These are phyloP conservation scores for Cromileptes altivelis DNA, from an alignment of 2,113 vertebrate genomes.

Conservation along the genomic window DNA sequence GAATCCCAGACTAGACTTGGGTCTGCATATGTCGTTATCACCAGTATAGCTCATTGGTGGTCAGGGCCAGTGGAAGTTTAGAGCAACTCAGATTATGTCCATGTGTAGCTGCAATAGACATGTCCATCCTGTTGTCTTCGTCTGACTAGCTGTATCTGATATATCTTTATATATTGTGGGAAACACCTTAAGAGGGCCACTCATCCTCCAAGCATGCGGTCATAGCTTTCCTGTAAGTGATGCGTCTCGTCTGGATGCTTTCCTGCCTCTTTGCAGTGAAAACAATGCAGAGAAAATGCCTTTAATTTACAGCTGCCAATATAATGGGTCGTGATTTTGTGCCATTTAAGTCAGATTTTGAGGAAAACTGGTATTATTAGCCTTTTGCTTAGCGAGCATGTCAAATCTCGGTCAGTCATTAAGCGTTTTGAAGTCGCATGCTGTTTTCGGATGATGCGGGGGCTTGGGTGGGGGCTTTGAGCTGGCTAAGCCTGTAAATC, in stretches of 20 bases:
- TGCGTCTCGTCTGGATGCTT: slow-evolving; percentile 60
- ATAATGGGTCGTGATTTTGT: background rate
- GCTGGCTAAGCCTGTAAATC: slow-evolving; percentile 74
- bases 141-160: background rate
- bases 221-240: slow-evolving; percentile 68
- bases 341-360: background rate
- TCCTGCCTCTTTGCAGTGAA: slow-evolving; percentile 51
- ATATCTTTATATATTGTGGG: background rate
- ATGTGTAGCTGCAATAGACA: background rate
- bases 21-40: slow-evolving; percentile 62
- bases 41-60: slow-evolving; percentile 6
- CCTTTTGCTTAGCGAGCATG: slow-evolving; percentile 35
- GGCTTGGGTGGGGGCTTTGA: slow-evolving; percentile 71
- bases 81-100: background rate
- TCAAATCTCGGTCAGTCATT: slow-evolving; percentile 62
- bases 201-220: slow-evolving; percentile 62
- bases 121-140: background rate
- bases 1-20: slow-evolving; percentile 46
- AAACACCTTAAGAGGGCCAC: slow-evolving; percentile 18
- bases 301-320: background rate
- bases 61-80: background rate
- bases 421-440: slow-evolving; percentile 57
- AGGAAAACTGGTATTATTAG: background rate
- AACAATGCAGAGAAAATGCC: slow-evolving; percentile 26
- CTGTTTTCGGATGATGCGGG: slow-evolving; percentile 61